phyloP scores from a whole-genome alignment of 2,888 invertebrate genomes.

The Hanleya hanleyi region DNA sequence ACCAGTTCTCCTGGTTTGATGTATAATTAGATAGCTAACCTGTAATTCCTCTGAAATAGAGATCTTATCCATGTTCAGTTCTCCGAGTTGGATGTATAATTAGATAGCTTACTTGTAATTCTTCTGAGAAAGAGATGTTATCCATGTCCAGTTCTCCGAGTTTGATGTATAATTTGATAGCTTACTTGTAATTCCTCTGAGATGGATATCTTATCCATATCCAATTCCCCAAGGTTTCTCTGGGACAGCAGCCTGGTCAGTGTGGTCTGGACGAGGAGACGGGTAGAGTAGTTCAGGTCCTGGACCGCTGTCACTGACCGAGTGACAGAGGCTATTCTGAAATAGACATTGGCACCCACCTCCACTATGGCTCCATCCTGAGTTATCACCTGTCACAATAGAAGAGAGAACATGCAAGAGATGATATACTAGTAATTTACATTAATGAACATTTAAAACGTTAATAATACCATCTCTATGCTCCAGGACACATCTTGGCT shows the following conservation, averaged over 20 bases:
- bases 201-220: constrained; percentile 49
- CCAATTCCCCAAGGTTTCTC: constrained; percentile 62
- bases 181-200: constrained; percentile 55
- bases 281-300: constrained; percentile 70
- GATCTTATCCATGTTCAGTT: too few relatives aligned
- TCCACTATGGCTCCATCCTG: constrained; percentile 73
- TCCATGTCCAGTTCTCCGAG: constrained; percentile 61
- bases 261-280: constrained; percentile 72
- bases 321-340: constrained; percentile 71
- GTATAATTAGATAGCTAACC: too few relatives aligned
- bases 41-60: too few relatives aligned
- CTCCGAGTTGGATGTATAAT: too few relatives aligned
- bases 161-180: too few relatives aligned
- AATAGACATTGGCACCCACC: constrained; percentile 74
- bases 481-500: too few relatives aligned
- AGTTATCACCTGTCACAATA: constrained; percentile 71
- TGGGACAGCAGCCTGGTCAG: constrained; percentile 70
- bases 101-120: constrained; percentile 63
- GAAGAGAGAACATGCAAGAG: background rate
- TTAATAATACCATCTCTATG: too few relatives aligned
- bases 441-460: too few relatives aligned
- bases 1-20: too few relatives aligned
- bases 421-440: too few relatives aligned
- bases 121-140: constrained; percentile 44
- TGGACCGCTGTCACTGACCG: constrained; percentile 72